phyloP scores from a whole-genome alignment of 37 sponge, comb jelly and placozoan genomes.

The Chondrilla cf. caribensis region DNA sequence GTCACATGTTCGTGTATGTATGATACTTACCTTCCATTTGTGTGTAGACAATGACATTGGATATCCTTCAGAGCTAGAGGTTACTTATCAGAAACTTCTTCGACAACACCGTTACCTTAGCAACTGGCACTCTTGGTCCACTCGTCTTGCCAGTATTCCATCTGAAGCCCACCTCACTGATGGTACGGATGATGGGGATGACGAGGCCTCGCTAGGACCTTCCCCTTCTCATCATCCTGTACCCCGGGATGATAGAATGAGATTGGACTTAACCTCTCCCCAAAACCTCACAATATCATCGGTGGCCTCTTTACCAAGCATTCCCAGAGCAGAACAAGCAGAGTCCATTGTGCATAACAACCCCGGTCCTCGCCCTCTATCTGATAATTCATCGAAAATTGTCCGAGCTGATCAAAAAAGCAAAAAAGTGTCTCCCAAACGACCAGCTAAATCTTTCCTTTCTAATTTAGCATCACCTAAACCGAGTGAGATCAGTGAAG shows the following conservation, averaged over 20 bases:
- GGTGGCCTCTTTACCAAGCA: constrained; percentile 8
- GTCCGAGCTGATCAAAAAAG: too few species aligned
- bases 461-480: constrained; percentile 15
- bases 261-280: background rate
- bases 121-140: constrained; percentile 6
- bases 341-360: background rate
- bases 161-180: constrained; percentile 4
- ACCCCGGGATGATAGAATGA: background rate
- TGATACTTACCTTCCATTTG: background rate
- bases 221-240: background rate
- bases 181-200: background rate
- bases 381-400: background rate
- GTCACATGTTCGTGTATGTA: background rate
- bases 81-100: background rate
- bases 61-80: background rate
- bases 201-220: background rate
- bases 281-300: constrained; percentile 11
- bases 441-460: constrained; percentile 9
- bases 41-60: background rate
- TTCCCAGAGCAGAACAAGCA: background rate
- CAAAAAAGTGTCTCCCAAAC: background rate
- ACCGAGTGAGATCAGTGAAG: background rate
- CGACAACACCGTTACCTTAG: constrained; percentile 12
- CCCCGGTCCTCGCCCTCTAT: background rate
- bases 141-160: background rate